phyloP scores from a whole-genome alignment of 2,113 vertebrate species.

The Pangasianodon hypophthalmus region DNA sequence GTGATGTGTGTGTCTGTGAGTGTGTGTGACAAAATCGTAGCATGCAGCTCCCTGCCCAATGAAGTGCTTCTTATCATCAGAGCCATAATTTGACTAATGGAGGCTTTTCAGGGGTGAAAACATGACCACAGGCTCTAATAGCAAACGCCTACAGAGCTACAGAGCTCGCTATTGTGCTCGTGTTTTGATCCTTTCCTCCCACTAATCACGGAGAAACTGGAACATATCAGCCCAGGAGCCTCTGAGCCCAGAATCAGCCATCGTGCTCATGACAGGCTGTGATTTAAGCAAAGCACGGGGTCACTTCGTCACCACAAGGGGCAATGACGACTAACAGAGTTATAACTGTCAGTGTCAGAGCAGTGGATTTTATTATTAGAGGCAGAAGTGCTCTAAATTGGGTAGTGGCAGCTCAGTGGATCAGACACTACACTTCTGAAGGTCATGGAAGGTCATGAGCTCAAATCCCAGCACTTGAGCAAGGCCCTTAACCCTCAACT shows the following conservation, averaged over 20 bases:
- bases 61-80: slow-evolving; percentile 32
- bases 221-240: slow-evolving; percentile 53
- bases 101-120: slow-evolving; percentile 26
- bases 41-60: neutral
- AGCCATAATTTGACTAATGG: slow-evolving; percentile 41
- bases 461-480: too few species aligned
- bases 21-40: neutral
- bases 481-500: too few species aligned
- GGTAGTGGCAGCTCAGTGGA: too few species aligned
- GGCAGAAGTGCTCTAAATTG: neutral
- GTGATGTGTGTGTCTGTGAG: neutral
- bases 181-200: slow-evolving; percentile 28
- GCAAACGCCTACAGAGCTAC: slow-evolving; percentile 11
- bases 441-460: too few species aligned
- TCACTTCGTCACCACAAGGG: slow-evolving; percentile 56
- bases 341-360: slow-evolving; percentile 57
- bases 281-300: slow-evolving; percentile 63
- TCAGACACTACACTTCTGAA: too few species aligned
- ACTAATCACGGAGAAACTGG: slow-evolving; percentile 52
- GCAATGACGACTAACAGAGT: slow-evolving; percentile 45
- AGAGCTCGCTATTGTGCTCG: neutral
- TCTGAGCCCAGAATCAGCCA: slow-evolving; percentile 33
- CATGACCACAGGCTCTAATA: slow-evolving; percentile 23
- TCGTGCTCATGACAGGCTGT: slow-evolving; percentile 47
- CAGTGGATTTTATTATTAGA: neutral